Evolutionary conservation across 2,797 vertebrate genomes (phyloP), one percentile per base, ranked within the genome.

Genomic region (Somateria mollissima): DNA sequence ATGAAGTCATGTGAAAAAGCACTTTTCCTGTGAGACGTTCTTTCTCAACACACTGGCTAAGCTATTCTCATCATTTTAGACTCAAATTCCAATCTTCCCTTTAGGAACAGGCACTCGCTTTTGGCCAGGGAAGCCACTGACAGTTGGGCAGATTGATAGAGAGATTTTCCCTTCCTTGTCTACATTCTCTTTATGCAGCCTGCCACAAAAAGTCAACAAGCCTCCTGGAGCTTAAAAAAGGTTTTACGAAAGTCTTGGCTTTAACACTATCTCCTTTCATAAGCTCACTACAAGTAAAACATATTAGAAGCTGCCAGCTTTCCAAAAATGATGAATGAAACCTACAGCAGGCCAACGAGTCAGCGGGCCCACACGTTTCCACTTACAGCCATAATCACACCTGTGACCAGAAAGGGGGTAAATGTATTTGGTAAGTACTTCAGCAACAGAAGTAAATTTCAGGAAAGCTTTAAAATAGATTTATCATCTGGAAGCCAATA

Each of bases 181-280:
- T 36, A 39, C 49, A 67, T 61, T 75, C 47, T 75, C 45, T 54
- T 82, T 39, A 73, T 65, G 56, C 64, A 76, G 74, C n/a, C 58
- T 43, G 25, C 43, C 5, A 34, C 21, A 39, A 62, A 83, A 30
- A 90, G 45, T 60, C 88, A 88, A 54, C 13, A 79, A 94, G 67
- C 41, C 74, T 88, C n/a, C 60, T 20, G 41, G 5, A 0, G 43
- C 53, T 94, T 86, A 58, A 56, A 77, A 81, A 41, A 69, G 13
- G 19, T 58, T 72, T 77, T 64, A 89, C 2, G 1, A 73, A 88
- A 90, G 57, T 41, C 28, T 65, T 57, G 22, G 32, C 28, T 92
- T 79, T 89, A 95, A 90, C 61, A 82, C 32, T 70, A 51, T 53
- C 37, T 51, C 37, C 74, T 92, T 93, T 89, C 86, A 82, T 64